These are phyloP conservation scores for Pongo pygmaeus DNA, from an alignment of 2,113 vertebrate genomes.

Conservation along the genomic window DNA sequence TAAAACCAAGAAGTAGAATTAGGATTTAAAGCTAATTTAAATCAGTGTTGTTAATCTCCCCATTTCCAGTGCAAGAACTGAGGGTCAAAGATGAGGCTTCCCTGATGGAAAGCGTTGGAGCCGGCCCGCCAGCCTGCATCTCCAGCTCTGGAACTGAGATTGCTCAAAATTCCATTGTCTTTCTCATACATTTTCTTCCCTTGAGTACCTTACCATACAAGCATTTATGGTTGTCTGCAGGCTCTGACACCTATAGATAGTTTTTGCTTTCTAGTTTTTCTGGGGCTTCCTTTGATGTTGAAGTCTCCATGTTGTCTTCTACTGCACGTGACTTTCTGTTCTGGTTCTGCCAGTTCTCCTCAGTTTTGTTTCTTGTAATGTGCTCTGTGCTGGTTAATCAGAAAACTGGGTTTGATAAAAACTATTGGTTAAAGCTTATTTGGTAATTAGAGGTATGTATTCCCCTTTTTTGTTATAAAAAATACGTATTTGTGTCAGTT, in stretches of 20 bases:
- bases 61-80: too few species aligned
- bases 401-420: neutral
- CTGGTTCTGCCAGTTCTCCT: fast-evolving
- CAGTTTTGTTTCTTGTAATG: neutral
- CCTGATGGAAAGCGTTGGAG: too few species aligned
- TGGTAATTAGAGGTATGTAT: neutral
- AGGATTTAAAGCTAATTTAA: neutral
- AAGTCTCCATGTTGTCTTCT: fast-evolving
- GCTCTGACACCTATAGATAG: fast-evolving
- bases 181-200: too few species aligned
- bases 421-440: neutral
- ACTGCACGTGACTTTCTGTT: fast-evolving
- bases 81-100: too few species aligned
- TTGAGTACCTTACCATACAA: fast-evolving
- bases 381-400: neutral
- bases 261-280: neutral
- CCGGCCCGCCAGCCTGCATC: too few species aligned
- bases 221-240: fast-evolving
- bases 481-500: neutral
- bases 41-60: too few species aligned
- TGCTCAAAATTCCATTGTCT: neutral
- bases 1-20: neutral
- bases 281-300: fast-evolving
- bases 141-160: too few species aligned
- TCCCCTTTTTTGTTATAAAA: neutral